Evolutionary conservation across 2,113 vertebrate species (phyloP), one percentile per base, ranked within the genome.

Genomic region (Leptobrachium ailaonicum): DNA sequence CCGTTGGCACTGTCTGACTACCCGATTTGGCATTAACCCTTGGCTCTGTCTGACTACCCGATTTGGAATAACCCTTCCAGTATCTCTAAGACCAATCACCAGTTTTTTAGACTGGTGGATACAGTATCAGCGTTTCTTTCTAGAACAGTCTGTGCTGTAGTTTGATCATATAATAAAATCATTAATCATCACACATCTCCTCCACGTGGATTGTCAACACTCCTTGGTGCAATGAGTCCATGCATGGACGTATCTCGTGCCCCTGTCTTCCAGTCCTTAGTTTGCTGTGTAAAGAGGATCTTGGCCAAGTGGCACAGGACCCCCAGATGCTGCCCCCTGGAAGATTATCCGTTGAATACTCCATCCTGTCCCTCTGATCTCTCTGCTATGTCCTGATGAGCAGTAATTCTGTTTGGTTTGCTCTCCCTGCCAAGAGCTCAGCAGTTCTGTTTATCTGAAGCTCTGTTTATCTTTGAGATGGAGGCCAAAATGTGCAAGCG

Each of bases 331-430:
- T 74, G 63, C 50, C 70, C 78, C 71, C 78, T 80, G 71, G 63
- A 80, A 74, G 71, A 80, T 74, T 80, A 80, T 73, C 71, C 50
- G 64, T 42, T 80, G 71, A 80, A 71, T 80, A 73, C 71, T 80
- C 78, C 50, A 80, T 80, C 78, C 78, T 74, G 64, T 80, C 64
- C 78, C 64, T 45, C 71, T 80, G 70, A 80, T 80, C 77, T 73
- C 62, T 80, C 71, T 62, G 71, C 71, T 73, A 66, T 73, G 63
- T 74, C 78, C 78, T 74, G 78, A 80, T 80, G 78, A 80, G 71
- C 78, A 60, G 71, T 80, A 73, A 80, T 80, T 80, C 77, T 74
- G 78, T 80, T 80, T 80, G 78, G 69, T 80, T 80, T 80, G 70
- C 53, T 67, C 71, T 73, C 45, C 45, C 6, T 74, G 78, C 78